Conservation (phyloP, 2,888 invertebrate species). For the Drosophila neotestacea region DNA sequence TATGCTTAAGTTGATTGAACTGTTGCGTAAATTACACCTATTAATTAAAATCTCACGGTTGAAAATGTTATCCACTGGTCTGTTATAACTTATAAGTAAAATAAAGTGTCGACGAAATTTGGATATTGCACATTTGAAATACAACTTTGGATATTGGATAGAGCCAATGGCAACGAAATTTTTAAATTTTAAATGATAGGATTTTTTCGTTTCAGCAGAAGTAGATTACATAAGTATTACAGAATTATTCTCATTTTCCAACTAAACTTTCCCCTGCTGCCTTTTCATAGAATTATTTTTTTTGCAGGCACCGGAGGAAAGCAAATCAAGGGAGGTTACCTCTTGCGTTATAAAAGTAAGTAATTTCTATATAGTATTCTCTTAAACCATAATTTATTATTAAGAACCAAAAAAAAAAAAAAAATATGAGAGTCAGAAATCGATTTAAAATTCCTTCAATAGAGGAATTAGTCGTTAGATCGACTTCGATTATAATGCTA, state of each 20-base stretch:
- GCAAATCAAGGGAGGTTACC: conserved; percentile 91
- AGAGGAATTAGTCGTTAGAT: too few relatives aligned
- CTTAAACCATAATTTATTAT: too few relatives aligned
- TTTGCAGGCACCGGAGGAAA: conserved; percentile 88
- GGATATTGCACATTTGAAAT: conserved; percentile 15
- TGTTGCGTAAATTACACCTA: too few relatives aligned
- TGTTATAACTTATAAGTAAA: background rate
- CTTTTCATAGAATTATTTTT: background rate
- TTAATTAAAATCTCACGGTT: too few relatives aligned
- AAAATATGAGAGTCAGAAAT: too few relatives aligned
- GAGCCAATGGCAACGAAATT: conserved; percentile 10
- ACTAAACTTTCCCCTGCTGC: background rate
- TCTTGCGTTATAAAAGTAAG: conserved; percentile 92
- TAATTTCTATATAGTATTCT: conserved; percentile 64
- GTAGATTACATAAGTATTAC: conserved; percentile 39
- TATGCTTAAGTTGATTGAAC: background rate
- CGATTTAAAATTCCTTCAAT: too few relatives aligned
- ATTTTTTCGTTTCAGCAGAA: conserved; percentile 35
- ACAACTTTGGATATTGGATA: conserved; percentile 11
- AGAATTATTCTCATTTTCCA: background rate
- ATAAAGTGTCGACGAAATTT: background rate
- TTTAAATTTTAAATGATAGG: conserved; percentile 40
- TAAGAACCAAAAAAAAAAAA: too few relatives aligned
- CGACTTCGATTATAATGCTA: too few relatives aligned
- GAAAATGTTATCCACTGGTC: conserved; percentile 1